These are phyloP conservation scores for Orycteropus afer DNA, from an alignment of 2,113 vertebrate genomes.

Conservation along the genomic window DNA sequence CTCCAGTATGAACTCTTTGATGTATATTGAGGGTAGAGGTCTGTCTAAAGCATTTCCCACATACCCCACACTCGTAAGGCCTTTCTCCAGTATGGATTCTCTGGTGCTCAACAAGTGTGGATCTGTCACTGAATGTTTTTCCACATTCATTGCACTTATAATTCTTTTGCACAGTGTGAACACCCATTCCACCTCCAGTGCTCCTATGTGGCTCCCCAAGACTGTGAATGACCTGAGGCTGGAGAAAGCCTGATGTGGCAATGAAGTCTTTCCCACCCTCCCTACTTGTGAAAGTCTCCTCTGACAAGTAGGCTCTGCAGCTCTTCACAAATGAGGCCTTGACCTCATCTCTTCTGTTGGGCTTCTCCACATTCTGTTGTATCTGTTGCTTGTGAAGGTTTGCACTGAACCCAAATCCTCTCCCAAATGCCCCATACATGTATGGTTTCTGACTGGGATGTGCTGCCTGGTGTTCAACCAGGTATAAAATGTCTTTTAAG, in stretches of 20 bases:
- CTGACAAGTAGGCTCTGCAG: not conserved
- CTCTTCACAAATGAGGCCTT: not conserved
- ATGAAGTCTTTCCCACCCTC: not conserved
- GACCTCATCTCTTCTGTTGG: not conserved
- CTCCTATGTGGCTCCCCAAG: not conserved
- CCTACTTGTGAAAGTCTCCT: not conserved
- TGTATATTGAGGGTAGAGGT: constrained; percentile 67
- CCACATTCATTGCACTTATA: not conserved
- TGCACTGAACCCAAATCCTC: not conserved
- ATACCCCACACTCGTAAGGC: constrained; percentile 86
- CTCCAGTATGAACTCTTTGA: constrained; percentile 63
- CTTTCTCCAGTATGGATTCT: constrained; percentile 57
- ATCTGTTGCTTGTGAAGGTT: not conserved
- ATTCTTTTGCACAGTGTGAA: not conserved
- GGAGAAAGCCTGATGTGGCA: not conserved
- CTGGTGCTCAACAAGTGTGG: constrained; percentile 54
- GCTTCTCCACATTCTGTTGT: not conserved
- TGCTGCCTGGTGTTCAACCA: constrained; percentile 2
- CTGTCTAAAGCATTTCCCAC: constrained; percentile 90
- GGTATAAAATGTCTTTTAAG: constrained; percentile 26
- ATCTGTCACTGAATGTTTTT: constrained; percentile 19
- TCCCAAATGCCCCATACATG: not conserved
- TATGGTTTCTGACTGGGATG: not conserved
- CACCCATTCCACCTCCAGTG: not conserved
- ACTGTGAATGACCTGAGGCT: not conserved